Evolutionary conservation across 2,113 vertebrate genomes (phyloP), one percentile per base, ranked within the genome.

Genomic region (Hippocampus abdominalis): DNA sequence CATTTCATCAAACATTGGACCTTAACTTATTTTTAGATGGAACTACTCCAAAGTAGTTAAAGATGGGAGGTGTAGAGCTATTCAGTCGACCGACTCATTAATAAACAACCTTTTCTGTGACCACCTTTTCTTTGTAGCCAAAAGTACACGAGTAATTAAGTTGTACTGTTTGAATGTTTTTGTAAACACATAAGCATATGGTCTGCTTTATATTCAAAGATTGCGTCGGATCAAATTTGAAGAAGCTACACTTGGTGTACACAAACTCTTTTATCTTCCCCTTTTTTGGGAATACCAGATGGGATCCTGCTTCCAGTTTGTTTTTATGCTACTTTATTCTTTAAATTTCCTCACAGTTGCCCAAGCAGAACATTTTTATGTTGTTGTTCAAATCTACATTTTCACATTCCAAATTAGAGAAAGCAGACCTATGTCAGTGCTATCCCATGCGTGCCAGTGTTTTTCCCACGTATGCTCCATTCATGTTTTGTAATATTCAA

Each of bases 21-120:
- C 70, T 81, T 85, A 54, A 29, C 80, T 82, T 89, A 88, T 90
- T 91, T 89, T 89, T 87, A 84, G 86, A 81, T 46, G 46, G 25
- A 53, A 81, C 75, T 79, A 71, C 64, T 85, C 74, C 71, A 81
- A 85, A 88, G 84, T 81, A 83, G 86, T 89, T 89, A 85, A 77
- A 84, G 85, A 84, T 62, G 59, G 81, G 79, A 81, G 72, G 80
- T 66, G 82, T 74, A 70, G 81, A 90, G 88, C 84, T 77, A 80
- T 76, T 56, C 81, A 82, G 86, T 88, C 85, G 89, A 80, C 85
- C 12, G 18, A 16, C 27, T 15, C 18, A 16, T 5, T 12, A 32
- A 56, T 23, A 10, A 57, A 27, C 8, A 25, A 82, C 83, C 82
- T 80, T 70, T 73, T 40, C 42, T 61, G n/a, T 65, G 62, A 32